Conservation (phyloP, 2,888 invertebrate genomes). For the Hylaea fasciaria region DNA sequence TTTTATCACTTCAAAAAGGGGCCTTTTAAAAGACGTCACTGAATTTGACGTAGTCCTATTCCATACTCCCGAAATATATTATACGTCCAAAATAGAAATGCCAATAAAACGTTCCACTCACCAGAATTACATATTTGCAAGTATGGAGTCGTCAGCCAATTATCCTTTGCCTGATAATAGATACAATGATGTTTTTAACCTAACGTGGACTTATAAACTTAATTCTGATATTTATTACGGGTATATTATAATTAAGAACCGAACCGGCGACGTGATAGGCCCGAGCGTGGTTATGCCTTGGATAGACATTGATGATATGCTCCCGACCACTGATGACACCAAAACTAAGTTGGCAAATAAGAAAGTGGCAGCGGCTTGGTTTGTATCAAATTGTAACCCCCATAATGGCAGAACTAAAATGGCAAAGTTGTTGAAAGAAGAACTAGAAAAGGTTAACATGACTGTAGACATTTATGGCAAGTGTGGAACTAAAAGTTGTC, state of each 20-base stretch:
- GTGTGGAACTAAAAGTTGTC: constrained; percentile 57
- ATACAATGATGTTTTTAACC: constrained; percentile 59
- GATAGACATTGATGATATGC: constrained; percentile 50
- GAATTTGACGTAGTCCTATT: constrained; percentile 64
- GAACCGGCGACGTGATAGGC: constrained; percentile 48
- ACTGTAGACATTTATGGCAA: constrained; percentile 58
- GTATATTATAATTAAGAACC: constrained; percentile 56
- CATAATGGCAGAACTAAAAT: constrained; percentile 49
- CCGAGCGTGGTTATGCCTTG: constrained; percentile 54
- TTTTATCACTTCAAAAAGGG: constrained; percentile 56
- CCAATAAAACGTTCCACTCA: constrained; percentile 51
- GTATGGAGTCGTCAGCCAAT: constrained; percentile 60
- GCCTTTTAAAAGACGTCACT: constrained; percentile 47
- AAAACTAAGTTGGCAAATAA: constrained; percentile 32
- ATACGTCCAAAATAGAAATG: constrained; percentile 20
- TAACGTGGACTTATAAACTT: constrained; percentile 64
- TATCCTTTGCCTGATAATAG: constrained; percentile 53
- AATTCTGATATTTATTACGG: constrained; percentile 60
- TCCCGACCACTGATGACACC: constrained; percentile 39
- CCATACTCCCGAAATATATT: constrained; percentile 54
- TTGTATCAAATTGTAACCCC: constrained; percentile 62
- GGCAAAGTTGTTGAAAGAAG: constrained; percentile 37
- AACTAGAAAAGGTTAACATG: constrained; percentile 40
- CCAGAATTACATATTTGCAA: constrained; percentile 62
- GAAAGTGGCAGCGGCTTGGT: constrained; percentile 51